Evolutionary conservation across 2,113 vertebrate genomes (phyloP).

Genomic region (Noturus placidus): DNA sequence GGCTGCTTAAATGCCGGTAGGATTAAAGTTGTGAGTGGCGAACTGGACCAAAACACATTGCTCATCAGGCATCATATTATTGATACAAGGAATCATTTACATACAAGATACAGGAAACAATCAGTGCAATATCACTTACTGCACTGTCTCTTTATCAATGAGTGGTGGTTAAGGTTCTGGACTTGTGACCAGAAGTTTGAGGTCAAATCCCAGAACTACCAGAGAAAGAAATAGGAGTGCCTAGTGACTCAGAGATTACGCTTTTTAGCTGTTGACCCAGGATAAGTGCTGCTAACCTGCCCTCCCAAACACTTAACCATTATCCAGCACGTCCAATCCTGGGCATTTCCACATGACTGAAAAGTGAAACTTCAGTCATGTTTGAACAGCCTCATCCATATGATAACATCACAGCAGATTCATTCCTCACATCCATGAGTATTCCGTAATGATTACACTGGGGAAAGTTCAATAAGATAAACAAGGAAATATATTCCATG

Average conservation of each 20-base stretch:
- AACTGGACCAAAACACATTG: background rate
- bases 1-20: background rate
- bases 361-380: background rate
- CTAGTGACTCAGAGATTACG: background rate
- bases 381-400: background rate
- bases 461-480: background rate
- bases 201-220: background rate
- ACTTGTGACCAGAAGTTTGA: background rate
- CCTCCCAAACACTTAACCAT: background rate
- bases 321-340: background rate
- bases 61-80: background rate
- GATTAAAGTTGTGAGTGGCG: background rate
- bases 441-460: background rate
- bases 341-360: slow-evolving; percentile 13
- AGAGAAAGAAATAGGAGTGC: background rate
- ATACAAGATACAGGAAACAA: no score
- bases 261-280: background rate
- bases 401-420: background rate
- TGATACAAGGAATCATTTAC: background rate
- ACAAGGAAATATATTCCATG: background rate
- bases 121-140: background rate
- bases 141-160: background rate
- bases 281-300: background rate
- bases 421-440: background rate
- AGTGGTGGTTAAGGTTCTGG: background rate